phyloP scores from a whole-genome alignment of 1,140 invertebrate species.

The Arion vulgaris region DNA sequence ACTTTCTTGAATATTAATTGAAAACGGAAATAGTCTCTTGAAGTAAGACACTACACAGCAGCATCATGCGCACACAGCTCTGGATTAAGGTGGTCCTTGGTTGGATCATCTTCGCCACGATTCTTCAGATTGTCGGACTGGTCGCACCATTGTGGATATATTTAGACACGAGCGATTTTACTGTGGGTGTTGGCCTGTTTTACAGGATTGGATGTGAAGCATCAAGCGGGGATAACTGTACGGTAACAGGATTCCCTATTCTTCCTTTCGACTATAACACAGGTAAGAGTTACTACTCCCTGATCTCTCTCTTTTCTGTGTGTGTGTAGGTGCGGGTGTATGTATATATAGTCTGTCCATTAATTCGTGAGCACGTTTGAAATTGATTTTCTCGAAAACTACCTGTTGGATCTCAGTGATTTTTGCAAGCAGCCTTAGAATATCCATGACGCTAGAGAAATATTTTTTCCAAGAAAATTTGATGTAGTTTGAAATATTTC shows the following conservation, averaged over 20 bases:
- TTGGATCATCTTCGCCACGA: background rate
- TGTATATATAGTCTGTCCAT: no score
- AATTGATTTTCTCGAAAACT: no score
- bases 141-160: constrained; percentile 16
- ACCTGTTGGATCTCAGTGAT: no score
- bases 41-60: background rate
- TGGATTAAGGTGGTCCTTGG: background rate
- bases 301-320: no score
- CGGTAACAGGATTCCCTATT: background rate
- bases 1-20: background rate
- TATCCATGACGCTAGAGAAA: no score
- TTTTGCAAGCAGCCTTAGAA: no score
- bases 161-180: background rate
- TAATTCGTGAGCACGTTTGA: no score
- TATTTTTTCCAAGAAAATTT: no score
- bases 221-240: background rate
- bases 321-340: no score
- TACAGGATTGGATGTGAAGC: constrained; percentile 22
- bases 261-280: constrained; percentile 9
- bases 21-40: background rate
- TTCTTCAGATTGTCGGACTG: constrained; percentile 7
- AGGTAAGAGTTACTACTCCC: background rate
- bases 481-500: no score
- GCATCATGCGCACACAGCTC: background rate
- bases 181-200: constrained; percentile 3